Percentiles rank a stretch among this genome's conserved stretches.
Evolutionary conservation across 1,140 invertebrate species (phyloP).

Genomic region (Pogonomyrmex californicus): DNA sequence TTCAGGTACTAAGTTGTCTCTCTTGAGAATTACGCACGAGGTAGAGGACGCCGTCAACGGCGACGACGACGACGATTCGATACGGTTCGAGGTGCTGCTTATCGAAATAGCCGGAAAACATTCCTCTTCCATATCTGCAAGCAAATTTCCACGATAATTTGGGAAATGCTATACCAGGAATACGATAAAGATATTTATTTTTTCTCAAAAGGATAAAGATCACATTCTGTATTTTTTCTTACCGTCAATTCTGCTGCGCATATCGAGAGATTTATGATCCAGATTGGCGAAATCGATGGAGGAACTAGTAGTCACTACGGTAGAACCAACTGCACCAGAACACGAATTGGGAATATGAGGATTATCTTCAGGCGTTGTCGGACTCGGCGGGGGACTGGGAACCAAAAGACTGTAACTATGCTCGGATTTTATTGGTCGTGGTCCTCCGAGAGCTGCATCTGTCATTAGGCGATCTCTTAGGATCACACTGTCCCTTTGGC

Average conservation of each 20-base stretch:
- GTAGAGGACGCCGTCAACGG: constrained; percentile 79
- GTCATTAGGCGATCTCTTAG: constrained; percentile 96
- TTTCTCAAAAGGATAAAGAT: background rate
- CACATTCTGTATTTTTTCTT: background rate
- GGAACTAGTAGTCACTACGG: constrained; percentile 63
- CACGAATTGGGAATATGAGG: constrained; percentile 74
- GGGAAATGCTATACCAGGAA: background rate
- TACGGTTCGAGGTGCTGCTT: constrained; percentile 87
- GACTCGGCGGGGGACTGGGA: constrained; percentile 89
- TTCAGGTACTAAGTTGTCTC: constrained; percentile 68
- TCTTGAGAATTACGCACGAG: constrained; percentile 63
- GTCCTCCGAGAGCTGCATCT: constrained; percentile 93
- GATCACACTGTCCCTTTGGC: constrained; percentile 88
- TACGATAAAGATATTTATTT: background rate
- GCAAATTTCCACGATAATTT: constrained; percentile 52
- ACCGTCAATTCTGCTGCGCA: constrained; percentile 82
- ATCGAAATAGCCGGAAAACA: constrained; percentile 92
- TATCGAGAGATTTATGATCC: constrained; percentile 76
- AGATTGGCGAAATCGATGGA: constrained; percentile 69
- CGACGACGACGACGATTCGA: constrained; percentile 78
- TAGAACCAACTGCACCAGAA: constrained; percentile 46
- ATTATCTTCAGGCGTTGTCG: constrained; percentile 79
- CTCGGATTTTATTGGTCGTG: constrained; percentile 93
- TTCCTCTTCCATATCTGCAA: constrained; percentile 94
- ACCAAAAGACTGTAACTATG: constrained; percentile 92